These are phyloP conservation scores for Platynereis dumerilii DNA, from an alignment of 2,888 invertebrate genomes.

Conservation along the genomic window DNA sequence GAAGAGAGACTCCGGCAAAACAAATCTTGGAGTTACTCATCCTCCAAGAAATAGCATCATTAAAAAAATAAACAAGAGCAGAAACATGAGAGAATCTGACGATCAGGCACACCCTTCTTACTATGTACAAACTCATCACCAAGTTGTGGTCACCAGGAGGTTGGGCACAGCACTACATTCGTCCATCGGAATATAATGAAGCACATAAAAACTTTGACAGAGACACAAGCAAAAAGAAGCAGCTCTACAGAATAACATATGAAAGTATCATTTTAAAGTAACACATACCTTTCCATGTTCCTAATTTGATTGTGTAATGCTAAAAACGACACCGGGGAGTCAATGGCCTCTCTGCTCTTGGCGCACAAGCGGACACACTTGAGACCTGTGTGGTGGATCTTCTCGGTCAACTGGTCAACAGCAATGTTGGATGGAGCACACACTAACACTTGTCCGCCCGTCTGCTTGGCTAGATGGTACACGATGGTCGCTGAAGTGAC, in stretches of 20 bases:
- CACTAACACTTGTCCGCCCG: constrained; percentile 88
- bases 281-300: constrained; percentile 86
- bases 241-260: too few species aligned
- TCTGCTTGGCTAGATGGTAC: constrained; percentile 94
- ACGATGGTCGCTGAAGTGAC: constrained; percentile 99
- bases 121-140: too few species aligned
- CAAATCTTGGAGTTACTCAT: too few species aligned
- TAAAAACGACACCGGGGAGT: constrained; percentile 94
- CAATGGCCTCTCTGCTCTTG: constrained; percentile 96
- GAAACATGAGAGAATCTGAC: neutral
- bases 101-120: constrained; percentile 9
- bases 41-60: too few species aligned
- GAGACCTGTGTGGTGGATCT: constrained; percentile 95
- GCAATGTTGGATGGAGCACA: constrained; percentile 99
- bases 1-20: too few species aligned
- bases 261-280: too few species aligned
- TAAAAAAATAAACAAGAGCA: neutral
- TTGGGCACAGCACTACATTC: too few species aligned
- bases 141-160: too few species aligned
- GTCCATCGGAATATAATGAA: too few species aligned
- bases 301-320: constrained; percentile 97
- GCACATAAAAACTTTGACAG: too few species aligned
- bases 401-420: constrained; percentile 98
- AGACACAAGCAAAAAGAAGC: too few species aligned
- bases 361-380: constrained; percentile 94